Evolutionary conservation across 2,113 vertebrate species (phyloP).

Genomic region (Cyprinodon variegatus): DNA sequence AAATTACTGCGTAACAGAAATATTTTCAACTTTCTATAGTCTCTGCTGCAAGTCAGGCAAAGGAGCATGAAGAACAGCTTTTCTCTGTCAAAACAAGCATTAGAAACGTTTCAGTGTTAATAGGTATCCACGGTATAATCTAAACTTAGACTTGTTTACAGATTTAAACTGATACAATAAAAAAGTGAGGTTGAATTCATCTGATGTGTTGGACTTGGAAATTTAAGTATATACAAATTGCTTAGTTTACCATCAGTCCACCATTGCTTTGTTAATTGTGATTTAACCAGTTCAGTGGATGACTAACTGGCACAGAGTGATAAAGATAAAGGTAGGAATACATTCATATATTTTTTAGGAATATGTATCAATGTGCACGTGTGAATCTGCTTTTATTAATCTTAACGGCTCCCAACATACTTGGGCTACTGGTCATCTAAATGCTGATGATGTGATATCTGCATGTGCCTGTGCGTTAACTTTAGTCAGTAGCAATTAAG

Average conservation of each 20-base stretch:
- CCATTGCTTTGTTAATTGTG: conserved; percentile 39
- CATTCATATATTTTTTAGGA: conserved; percentile 17
- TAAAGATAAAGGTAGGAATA: conserved; percentile 47
- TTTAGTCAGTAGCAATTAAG: conserved; percentile 15
- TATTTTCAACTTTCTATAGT: too few relatives aligned
- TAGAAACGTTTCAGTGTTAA: background rate
- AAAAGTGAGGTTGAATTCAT: conserved; percentile 25
- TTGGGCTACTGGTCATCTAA: conserved; percentile 65
- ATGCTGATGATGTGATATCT: conserved; percentile 30
- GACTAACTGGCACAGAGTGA: conserved; percentile 37
- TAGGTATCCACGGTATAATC: background rate
- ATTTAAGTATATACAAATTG: conserved; percentile 54
- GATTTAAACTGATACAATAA: conserved; percentile 34
- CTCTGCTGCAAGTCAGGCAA: too few relatives aligned
- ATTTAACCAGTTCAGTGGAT: conserved; percentile 32
- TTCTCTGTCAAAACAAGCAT: background rate
- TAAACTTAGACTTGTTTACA: conserved; percentile 39
- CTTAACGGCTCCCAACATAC: conserved; percentile 68
- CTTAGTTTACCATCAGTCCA: conserved; percentile 39
- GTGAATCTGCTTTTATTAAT: conserved; percentile 65
- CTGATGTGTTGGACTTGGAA: conserved; percentile 14
- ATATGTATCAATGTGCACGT: conserved; percentile 12
- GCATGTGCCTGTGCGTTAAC: conserved; percentile 21
- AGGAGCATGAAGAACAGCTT: too few relatives aligned
- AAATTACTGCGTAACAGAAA: too few relatives aligned